Conservation (phyloP, 2,888 invertebrate species). For the Caenorhabditis drosophilae region DNA sequence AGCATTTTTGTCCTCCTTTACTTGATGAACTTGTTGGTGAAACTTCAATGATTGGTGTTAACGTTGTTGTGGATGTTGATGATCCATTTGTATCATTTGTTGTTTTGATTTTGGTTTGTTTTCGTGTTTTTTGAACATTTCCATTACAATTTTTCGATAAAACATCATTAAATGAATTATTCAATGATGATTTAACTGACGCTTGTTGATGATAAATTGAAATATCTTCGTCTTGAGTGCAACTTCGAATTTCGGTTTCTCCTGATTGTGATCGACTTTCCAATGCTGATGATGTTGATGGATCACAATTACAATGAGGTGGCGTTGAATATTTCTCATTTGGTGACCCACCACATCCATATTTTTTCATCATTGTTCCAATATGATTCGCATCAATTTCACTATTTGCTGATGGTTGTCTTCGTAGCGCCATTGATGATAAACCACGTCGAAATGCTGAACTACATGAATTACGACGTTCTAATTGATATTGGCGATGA, state of each 20-base stretch:
- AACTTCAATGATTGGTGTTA: conserved; percentile 21
- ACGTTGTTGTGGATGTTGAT: too few species aligned
- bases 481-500: conserved; percentile 16
- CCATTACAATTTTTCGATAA: too few species aligned
- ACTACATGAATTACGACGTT: conserved; percentile 45
- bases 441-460: conserved; percentile 59
- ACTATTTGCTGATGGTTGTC: conserved; percentile 62
- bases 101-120: too few species aligned
- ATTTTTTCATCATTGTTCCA: conserved; percentile 34
- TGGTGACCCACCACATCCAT: conserved; percentile 17
- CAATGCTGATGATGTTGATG: conserved; percentile 7
- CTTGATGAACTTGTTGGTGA: conserved; percentile 3
- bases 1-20: conserved; percentile 76
- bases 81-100: too few species aligned
- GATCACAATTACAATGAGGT: conserved; percentile 5
- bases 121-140: too few species aligned
- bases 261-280: conserved; percentile 28
- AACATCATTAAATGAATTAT: too few species aligned
- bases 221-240: conserved; percentile 12
- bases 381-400: conserved; percentile 51
- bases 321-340: background rate
- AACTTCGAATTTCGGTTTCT: conserved; percentile 14
- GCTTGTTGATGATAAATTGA: conserved; percentile 14
- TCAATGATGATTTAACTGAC: conserved; percentile 10
- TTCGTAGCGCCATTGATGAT: conserved; percentile 70